A percentile compares a stretch with the other conserved stretches of the same genome.
Evolutionary conservation across 2,888 invertebrate genomes (phyloP).

Genomic region (Nomada fucata): DNA sequence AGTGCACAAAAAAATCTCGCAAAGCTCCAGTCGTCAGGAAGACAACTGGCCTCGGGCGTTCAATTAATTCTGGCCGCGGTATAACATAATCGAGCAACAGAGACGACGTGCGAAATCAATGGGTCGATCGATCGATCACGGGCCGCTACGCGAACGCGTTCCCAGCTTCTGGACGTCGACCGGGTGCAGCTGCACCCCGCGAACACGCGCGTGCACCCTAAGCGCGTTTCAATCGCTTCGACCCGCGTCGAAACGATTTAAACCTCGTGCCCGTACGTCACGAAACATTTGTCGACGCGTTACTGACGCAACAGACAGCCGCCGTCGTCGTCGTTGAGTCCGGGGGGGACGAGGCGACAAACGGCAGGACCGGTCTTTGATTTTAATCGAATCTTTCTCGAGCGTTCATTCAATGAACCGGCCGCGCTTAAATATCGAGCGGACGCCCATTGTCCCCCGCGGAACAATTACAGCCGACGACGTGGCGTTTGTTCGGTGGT

Average conservation of each 20-base stretch:
- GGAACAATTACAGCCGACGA: constrained; percentile 37
- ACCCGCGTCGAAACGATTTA: constrained; percentile 5
- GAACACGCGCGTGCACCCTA: too few species aligned
- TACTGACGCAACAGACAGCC: background rate
- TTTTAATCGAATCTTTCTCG: constrained; percentile 45
- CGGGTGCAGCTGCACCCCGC: constrained; percentile 26
- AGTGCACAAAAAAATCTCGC: background rate
- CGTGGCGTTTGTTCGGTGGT: background rate
- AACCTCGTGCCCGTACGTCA: constrained; percentile 22
- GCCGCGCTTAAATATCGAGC: constrained; percentile 34
- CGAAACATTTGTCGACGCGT: constrained; percentile 26
- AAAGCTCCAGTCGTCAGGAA: background rate
- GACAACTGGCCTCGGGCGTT: background rate
- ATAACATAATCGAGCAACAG: constrained; percentile 18
- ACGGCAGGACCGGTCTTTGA: constrained; percentile 17
- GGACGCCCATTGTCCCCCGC: constrained; percentile 22
- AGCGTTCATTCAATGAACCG: constrained; percentile 19
- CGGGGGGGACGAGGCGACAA: background rate
- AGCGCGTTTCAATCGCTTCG: too few species aligned
- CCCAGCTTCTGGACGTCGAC: constrained; percentile 21
- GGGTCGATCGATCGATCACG: constrained; percentile 45
- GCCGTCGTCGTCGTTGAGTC: background rate
- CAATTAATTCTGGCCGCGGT: constrained; percentile 1
- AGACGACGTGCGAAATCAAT: constrained; percentile 33
- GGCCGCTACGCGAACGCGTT: background rate